Evolutionary conservation across 1,140 invertebrate genomes (phyloP).

Genomic region (Druon quercuslanigerum): DNA sequence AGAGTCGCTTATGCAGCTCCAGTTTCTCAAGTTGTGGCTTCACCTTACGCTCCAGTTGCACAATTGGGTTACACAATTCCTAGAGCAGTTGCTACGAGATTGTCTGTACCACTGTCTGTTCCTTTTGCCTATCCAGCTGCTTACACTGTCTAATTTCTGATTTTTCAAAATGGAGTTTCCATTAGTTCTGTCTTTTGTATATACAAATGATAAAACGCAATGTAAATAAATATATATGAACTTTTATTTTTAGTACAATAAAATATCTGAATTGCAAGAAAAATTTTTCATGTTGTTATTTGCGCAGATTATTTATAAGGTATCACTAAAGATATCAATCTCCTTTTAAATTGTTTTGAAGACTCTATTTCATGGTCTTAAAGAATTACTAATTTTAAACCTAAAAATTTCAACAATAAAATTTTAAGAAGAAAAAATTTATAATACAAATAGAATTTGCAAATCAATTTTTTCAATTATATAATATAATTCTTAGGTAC

Average conservation of each 20-base stretch:
- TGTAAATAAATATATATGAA: conserved; percentile 20
- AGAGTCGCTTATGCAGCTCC: conserved; percentile 37
- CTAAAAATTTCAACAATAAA: too few relatives aligned
- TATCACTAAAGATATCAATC: too few relatives aligned
- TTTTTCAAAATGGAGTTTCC: conserved; percentile 3
- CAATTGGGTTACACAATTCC: conserved; percentile 45
- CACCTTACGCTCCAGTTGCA: not conserved
- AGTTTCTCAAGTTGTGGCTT: not conserved
- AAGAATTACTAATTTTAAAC: too few relatives aligned
- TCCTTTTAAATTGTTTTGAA: too few relatives aligned
- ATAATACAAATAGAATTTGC: too few relatives aligned
- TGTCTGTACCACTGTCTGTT: conserved; percentile 42
- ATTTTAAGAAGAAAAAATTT: too few relatives aligned
- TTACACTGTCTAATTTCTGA: conserved; percentile 45
- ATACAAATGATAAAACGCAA: not conserved
- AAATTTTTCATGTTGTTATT: too few relatives aligned
- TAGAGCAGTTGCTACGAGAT: conserved; percentile 57
- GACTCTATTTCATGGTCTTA: too few relatives aligned
- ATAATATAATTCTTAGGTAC: too few relatives aligned
- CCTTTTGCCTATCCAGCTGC: conserved; percentile 27
- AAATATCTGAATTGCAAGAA: not conserved
- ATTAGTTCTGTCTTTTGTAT: conserved; percentile 39
- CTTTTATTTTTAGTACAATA: conserved; percentile 22
- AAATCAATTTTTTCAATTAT: too few relatives aligned
- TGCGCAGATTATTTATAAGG: too few relatives aligned